Base-by-base conservation (phyloP, 2,113 vertebrate species). In the Fulica atra region DNA sequence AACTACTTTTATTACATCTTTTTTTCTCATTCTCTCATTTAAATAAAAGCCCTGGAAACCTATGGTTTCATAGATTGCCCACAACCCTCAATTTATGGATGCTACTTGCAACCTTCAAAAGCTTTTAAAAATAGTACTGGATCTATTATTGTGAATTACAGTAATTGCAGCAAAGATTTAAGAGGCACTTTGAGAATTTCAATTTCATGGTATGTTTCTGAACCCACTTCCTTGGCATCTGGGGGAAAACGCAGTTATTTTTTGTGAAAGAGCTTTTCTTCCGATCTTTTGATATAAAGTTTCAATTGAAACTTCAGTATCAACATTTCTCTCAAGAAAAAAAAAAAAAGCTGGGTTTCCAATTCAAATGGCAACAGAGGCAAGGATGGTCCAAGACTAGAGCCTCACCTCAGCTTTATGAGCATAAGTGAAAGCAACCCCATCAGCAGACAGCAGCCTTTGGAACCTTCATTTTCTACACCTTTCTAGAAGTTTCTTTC, bases 131-230 rank as follows among this genome's bases (percentile, higher is more conserved):
- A 98, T 97, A 98, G 96, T 84, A 94, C 95, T 73, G n/a, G 93
- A 95, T 96, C 97, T 98, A 97, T 98, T 98, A 97, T 96, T 97
- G 96, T 93, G 95, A 97, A 98, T 98, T 98, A 98, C 96, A 97
- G 96, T 98, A 98, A 98, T 98, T 97, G 97, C 95, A 97, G 96
- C 88, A 88, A 97, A 97, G 97, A 97, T 97, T 98, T 98, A 98
- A 98, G 95, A 97, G 95, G 96, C 93, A 97, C 98, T 98, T 97
- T 86, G 95, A 97, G 97, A 98, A 97, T 97, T 98, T 97, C 96
- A 96, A 90, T 97, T 97, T 96, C 92, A 93, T 91, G 88, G 91
- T 92, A 91, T 81, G 83, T 93, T 97, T 97, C 95, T 96, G 92
- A 96, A 96, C 78, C 73, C 77, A 94, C 85, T 96, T 97, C 91